Evolutionary conservation across 1,140 invertebrate genomes (phyloP), one percentile per base, ranked within the genome.

Genomic region (Holcopasites calliopsidis): DNA sequence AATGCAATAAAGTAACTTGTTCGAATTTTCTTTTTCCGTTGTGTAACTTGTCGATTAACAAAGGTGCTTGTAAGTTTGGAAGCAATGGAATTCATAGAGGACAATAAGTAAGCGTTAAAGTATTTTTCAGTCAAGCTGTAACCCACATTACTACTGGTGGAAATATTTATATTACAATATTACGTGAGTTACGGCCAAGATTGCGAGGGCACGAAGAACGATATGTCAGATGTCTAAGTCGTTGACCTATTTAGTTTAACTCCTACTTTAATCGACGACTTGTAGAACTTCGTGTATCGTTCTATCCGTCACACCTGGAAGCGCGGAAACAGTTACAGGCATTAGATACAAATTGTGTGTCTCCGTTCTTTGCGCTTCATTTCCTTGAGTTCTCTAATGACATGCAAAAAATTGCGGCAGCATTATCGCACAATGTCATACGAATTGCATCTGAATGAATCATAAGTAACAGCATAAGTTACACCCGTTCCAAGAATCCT

Each of bases 191-290:
- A 77, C 44, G 54, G 62, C 28, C 26, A 44, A 16, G 52, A 33
- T 76, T 65, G 73, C 79, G 62, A 68, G n/a, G n/a, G 74, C 50
- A 57, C 35, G 47, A 68, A 73, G 55, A 71, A 58, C 71, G 49
- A 35, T n/a, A n/a, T 33, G 58, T 62, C 31, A 77, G 54, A 28
- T 54, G 61, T n/a, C n/a, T 76, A 60, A 77, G 66, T 72, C 26
- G 66, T 81, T 81, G 74, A 62, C 80, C 80, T 38, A n/a, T n/a
- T n/a, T n/a, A 77, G 70, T 68, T 82, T 68, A 81, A n/a, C 31
- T 62, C 54, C 62, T 82, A 82, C 77, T 82, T 80, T 81, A 64
- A 81, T 77, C 65, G 42, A 3, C 13, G 23, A 68, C 40, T 68
- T 66, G 38, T 58, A 68, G 33, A 66, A 75, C 68, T 73, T 68